Base-by-base conservation (phyloP, 2,888 invertebrate genomes). In the Polyommatus iphigenia region DNA sequence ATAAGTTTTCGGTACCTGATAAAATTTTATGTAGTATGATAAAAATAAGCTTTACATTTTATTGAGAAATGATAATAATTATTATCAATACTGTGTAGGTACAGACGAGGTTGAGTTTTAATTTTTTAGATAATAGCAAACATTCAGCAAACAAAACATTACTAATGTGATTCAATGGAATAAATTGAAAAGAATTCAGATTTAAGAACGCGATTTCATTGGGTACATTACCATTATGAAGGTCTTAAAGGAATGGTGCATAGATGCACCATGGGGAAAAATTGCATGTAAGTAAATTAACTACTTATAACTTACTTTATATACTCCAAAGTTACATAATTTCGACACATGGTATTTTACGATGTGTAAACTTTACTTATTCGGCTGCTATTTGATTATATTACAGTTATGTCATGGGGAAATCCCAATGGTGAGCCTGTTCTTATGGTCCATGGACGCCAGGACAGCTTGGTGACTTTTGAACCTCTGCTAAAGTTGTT, bases 381-480 rank as follows among this genome's bases (percentile, higher is more conserved):
- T 73, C 71, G 7, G 62, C 41, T 54, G 76, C 29, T 50, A 29
- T 5, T 76, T 46, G 4, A 5, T 24, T 46, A 71, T 50, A 32
- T 88, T 92, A 18, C 85, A 96, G 96, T 94, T 77, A 93, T 95
- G 85, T 91, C 95, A 79, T 95, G 95, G 95, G 96, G 96, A 0
- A 85, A 92, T 71, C 85, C 87, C 4, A 82, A 85, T 0, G 91
- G 95, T 0, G 86, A 90, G n/a, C 93, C 95, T 0, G 90, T 96
- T 0, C 84, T 96, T 32, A 89, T 95, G 1, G 87, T 95, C 1
- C 96, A 96, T 81, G 96, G 96, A 0, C 90, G 95, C 79, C 92
- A 95, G 83, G 96, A 96, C 87, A 96, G 96, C 84, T 92, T 93
- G 0, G 95, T 95, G 0, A 93, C 95, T 0, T 96, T 96, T 83